Percentiles rank a stretch among this genome's conserved stretches.
Evolutionary conservation across 2,888 invertebrate genomes (phyloP).

Genomic region (Notodonta dromedarius): DNA sequence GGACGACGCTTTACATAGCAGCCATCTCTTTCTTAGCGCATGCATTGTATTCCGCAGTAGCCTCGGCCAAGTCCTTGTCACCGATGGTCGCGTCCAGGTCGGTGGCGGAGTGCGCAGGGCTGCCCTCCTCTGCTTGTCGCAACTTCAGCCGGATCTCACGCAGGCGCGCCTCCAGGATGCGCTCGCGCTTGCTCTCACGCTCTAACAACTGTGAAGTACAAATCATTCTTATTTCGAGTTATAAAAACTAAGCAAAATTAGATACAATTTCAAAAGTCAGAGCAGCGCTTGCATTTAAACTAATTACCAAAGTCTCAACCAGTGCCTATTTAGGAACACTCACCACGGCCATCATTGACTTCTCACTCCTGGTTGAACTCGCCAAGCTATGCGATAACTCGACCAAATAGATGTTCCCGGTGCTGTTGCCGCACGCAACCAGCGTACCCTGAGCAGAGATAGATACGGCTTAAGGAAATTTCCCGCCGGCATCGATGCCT

Average conservation of each 20-base stretch:
- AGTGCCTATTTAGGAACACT: constrained; percentile 38
- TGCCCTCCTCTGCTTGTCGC: constrained; percentile 63
- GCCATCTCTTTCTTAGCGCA: constrained; percentile 52
- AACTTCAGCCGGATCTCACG: constrained; percentile 89
- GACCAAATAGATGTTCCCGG: constrained; percentile 89
- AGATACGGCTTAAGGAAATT: too few species aligned
- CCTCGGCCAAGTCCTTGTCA: constrained; percentile 50
- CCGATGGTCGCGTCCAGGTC: constrained; percentile 44
- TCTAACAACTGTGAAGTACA: constrained; percentile 88
- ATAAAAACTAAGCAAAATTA: background rate
- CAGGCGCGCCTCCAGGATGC: constrained; percentile 94
- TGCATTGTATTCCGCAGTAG: constrained; percentile 51
- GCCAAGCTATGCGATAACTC: constrained; percentile 89
- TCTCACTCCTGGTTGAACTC: constrained; percentile 88
- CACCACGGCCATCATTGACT: constrained; percentile 87
- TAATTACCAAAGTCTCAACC: background rate
- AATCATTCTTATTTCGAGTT: background rate
- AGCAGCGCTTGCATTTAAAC: background rate
- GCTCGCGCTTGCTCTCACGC: constrained; percentile 93
- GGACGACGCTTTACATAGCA: background rate
- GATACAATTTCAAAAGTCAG: too few species aligned
- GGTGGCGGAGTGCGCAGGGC: constrained; percentile 52
- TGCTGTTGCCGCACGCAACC: constrained; percentile 88
- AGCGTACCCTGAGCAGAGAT: constrained; percentile 78
- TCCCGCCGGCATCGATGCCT: too few species aligned